phyloP scores from a whole-genome alignment of 1,140 invertebrate genomes.

The Coelopa frigida region DNA sequence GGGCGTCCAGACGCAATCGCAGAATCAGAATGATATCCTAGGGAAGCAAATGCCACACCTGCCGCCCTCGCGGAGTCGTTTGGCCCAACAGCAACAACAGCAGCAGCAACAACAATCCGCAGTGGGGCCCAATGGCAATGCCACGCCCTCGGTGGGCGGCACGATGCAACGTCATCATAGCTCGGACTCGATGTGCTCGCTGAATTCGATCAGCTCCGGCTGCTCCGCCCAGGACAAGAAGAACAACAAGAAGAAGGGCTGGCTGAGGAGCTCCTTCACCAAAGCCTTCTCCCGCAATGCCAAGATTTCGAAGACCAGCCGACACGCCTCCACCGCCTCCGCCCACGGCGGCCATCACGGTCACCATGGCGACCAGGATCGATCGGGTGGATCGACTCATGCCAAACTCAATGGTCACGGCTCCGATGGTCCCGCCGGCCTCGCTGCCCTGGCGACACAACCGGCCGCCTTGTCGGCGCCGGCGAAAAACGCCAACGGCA shows the following conservation, averaged over 20 bases:
- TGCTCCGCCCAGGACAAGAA: conserved; percentile 77
- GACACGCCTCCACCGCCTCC: too few relatives aligned
- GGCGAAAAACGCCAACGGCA: conserved; percentile 29
- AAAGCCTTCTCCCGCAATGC: conserved; percentile 89
- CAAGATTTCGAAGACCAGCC: conserved; percentile 60
- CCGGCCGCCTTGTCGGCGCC: conserved; percentile 34
- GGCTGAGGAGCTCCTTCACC: conserved; percentile 91
- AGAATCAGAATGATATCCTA: conserved; percentile 36
- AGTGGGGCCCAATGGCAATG: conserved; percentile 24
- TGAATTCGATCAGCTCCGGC: conserved; percentile 69
- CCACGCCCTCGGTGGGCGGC: conserved; percentile 7
- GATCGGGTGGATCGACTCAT: background rate
- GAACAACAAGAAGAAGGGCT: conserved; percentile 61
- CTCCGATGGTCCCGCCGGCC: conserved; percentile 25
- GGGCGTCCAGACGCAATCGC: conserved; percentile 47
- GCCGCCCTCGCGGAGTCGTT: conserved; percentile 5
- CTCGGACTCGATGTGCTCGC: conserved; percentile 73
- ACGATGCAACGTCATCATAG: conserved; percentile 67
- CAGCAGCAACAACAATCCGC: conserved; percentile 36
- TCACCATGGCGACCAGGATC: conserved; percentile 10
- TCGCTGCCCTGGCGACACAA: conserved; percentile 36
- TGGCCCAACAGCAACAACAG: conserved; percentile 45
- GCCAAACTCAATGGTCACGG: conserved; percentile 17
- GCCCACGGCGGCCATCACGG: conserved; percentile 36
- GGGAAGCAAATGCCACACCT: conserved; percentile 46